These are phyloP conservation scores for Lasioglossum morio DNA, from an alignment of 2,888 invertebrate genomes.

Conservation along the genomic window DNA sequence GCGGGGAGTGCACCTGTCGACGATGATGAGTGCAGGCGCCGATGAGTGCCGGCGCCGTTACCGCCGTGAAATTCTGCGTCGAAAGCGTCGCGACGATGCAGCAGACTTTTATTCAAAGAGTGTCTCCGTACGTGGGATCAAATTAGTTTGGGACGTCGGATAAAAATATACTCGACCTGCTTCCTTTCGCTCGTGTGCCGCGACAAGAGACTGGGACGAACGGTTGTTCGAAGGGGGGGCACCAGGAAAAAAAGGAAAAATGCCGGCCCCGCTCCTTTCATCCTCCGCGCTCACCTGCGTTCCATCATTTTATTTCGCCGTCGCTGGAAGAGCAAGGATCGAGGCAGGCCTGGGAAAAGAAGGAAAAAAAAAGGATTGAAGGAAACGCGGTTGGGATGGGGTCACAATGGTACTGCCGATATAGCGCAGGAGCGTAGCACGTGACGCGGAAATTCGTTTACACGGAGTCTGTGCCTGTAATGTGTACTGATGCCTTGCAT, in stretches of 20 bases:
- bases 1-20: slow-evolving; percentile 2
- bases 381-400: slow-evolving; percentile 1
- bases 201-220: not conserved
- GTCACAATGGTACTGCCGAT: slow-evolving; percentile 33
- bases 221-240: not conserved
- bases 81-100: slow-evolving; percentile 33
- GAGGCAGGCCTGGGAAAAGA: not conserved
- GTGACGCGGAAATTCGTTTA: slow-evolving; percentile 73
- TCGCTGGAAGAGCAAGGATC: slow-evolving; percentile 43
- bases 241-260: slow-evolving; percentile 1
- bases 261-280: slow-evolving; percentile 35
- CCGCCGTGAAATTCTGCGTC: slow-evolving; percentile 38
- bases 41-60: slow-evolving; percentile 15
- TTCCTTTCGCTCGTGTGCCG: not conserved
- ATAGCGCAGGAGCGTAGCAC: slow-evolving; percentile 62
- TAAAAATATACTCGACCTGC: slow-evolving; percentile 68
- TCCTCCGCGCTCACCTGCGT: slow-evolving; percentile 21
- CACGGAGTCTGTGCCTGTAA: slow-evolving; percentile 54
- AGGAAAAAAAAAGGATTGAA: slow-evolving; percentile 7
- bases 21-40: slow-evolving; percentile 6
- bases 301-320: slow-evolving; percentile 53
- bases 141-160: slow-evolving; percentile 71
- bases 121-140: slow-evolving; percentile 68
- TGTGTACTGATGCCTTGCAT: slow-evolving; percentile 61
- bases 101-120: slow-evolving; percentile 72